Evolutionary conservation across 64 coral and sea anemone species (phyloP).

Genomic region (Pocillopora damicornis): DNA sequence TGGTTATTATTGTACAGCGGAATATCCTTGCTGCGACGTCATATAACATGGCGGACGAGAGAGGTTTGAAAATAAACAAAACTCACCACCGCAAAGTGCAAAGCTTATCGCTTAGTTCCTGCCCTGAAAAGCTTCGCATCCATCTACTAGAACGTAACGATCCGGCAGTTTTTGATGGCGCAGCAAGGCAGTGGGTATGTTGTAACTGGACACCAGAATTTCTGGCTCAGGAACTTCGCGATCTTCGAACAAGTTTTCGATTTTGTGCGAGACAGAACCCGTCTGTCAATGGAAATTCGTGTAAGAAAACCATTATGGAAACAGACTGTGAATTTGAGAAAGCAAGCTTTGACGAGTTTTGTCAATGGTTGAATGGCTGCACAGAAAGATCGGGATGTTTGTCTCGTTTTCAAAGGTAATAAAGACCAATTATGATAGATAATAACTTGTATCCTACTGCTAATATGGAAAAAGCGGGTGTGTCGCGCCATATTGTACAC

Average conservation of each 20-base stretch:
- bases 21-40: conserved; percentile 47
- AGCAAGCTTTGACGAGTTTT: conserved; percentile 77
- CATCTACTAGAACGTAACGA: conserved; percentile 45
- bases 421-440: neutral
- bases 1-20: neutral
- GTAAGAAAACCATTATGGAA: conserved; percentile 66
- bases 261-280: conserved; percentile 55
- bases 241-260: conserved; percentile 78
- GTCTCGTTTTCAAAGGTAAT: conserved; percentile 61
- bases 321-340: conserved; percentile 78
- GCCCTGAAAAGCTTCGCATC: conserved; percentile 40
- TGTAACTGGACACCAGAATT: conserved; percentile 73
- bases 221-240: conserved; percentile 52
- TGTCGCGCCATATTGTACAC: conserved; percentile 3
- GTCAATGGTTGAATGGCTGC: conserved; percentile 65
- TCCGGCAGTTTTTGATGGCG: conserved; percentile 64
- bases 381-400: conserved; percentile 30
- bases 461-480: neutral
- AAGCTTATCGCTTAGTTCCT: conserved; percentile 24
- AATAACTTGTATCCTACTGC: neutral
- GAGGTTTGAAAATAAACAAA: neutral
- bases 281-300: conserved; percentile 10
- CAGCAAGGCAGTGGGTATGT: conserved; percentile 67
- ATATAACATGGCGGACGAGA: conserved; percentile 59
- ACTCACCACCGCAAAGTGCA: neutral